Percentiles rank a stretch among this genome's conserved stretches.
Evolutionary conservation across 2,797 vertebrate genomes (phyloP).

Genomic region (Acanthurus leucopareius): DNA sequence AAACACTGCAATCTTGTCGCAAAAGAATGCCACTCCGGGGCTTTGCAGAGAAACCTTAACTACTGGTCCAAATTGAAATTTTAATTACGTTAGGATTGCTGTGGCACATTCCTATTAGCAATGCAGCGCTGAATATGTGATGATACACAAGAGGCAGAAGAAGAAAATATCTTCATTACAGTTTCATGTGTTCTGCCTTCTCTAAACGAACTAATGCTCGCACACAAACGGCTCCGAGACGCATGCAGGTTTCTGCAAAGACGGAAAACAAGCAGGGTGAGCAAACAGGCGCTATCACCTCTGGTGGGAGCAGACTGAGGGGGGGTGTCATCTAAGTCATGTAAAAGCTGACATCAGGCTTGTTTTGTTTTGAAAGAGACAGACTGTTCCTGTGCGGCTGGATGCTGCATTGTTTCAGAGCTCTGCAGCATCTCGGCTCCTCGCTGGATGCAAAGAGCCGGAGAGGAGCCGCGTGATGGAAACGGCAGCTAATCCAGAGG

Average conservation of each 20-base stretch:
- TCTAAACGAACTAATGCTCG: conserved; percentile 60
- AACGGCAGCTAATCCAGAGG: conserved; percentile 48
- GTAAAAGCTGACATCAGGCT: conserved; percentile 41
- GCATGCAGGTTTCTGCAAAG: conserved; percentile 41
- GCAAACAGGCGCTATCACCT: conserved; percentile 47
- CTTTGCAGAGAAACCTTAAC: conserved; percentile 59
- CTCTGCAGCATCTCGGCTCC: conserved; percentile 9
- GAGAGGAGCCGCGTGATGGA: conserved; percentile 44
- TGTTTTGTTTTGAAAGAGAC: conserved; percentile 44
- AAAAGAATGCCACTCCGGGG: conserved; percentile 48
- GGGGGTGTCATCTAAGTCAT: conserved; percentile 47
- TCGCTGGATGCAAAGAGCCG: conserved; percentile 28
- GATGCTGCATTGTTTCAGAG: conserved; percentile 54
- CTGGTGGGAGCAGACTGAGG: conserved; percentile 52
- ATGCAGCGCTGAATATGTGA: conserved; percentile 79
- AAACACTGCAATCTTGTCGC: conserved; percentile 38
- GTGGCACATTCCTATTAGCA: conserved; percentile 71
- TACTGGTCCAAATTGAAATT: conserved; percentile 73
- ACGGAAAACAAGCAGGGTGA: conserved; percentile 65
- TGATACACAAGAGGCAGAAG: conserved; percentile 68
- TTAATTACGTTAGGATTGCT: conserved; percentile 79
- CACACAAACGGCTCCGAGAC: conserved; percentile 37
- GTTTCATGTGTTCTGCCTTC: conserved; percentile 73
- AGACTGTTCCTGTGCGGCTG: conserved; percentile 22
- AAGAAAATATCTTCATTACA: conserved; percentile 68